Base-by-base conservation (phyloP, 2,113 vertebrate genomes). In the Mus pahari region DNA sequence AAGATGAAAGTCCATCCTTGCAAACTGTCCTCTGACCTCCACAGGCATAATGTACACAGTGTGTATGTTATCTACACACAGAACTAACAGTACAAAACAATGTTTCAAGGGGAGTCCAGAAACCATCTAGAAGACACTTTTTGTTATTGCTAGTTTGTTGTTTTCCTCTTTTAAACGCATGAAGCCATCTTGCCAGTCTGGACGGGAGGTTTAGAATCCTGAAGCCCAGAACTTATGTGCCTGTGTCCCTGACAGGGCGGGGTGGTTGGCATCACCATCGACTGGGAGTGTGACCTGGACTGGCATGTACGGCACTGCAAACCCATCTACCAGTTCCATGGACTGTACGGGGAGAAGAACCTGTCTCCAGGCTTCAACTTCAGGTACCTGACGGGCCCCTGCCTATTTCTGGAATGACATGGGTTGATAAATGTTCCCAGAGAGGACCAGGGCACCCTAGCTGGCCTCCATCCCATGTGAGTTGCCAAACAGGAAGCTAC, bases 251-350 rank as follows among this genome's bases (percentile, higher is more conserved):
- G 48, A 53, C 97, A 99, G 99, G 99, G 99, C 0, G 99, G 99
- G 12, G 98, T 99, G 77, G 99, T 99, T 20, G 99, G 99, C 9
- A 99, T 99, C 94, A 99, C 99, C 92, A 98, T 99, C 3, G 99
- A 99, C 96, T 99, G 99, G 99, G 97, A 99, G 14, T 99, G 99
- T 70, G 99, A 99, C 98, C 98, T 99, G 0, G 99, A 99, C 88
- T 97, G 98, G 98, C 96, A 98, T 0, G 19, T 99, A 3, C 98
- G 77, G 24, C 89, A 99, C 93, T 99, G 99, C 96, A 98, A 98
- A 90, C 99, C 99, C 3, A 8, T 97, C 74, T 99, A 99, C 70
- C 90, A 97, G 89, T 99, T 99, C 96, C 99, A 99, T 0, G 99
- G 99, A 33, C 98, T 99, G 9, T 99, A 99, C 12, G 99, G 98